phyloP scores from a whole-genome alignment of 2,888 invertebrate species.

The Patella caerulea region DNA sequence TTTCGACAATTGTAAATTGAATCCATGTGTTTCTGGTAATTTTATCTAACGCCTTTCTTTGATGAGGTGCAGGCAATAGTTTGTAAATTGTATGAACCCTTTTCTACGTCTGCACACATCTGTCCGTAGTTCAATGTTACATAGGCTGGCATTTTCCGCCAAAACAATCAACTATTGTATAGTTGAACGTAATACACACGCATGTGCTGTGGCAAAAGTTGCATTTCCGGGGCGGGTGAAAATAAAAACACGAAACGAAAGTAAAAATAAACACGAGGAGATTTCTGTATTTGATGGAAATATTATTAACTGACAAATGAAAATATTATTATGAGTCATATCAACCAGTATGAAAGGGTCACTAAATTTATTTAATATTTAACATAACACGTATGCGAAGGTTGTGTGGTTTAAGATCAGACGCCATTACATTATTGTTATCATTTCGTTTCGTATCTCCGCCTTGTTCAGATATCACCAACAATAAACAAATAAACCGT shows the following conservation, averaged over 20 bases:
- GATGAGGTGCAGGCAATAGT: conserved; percentile 11
- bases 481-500: too few species aligned
- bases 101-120: background rate
- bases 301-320: conserved; percentile 4
- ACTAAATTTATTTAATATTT: background rate
- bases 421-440: too few species aligned
- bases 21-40: background rate
- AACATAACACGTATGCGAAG: background rate
- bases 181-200: background rate
- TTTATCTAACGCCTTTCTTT: conserved; percentile 1
- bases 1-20: background rate
- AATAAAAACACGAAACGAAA: conserved; percentile 7
- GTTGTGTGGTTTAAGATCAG: too few species aligned
- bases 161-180: background rate
- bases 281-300: background rate
- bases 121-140: background rate
- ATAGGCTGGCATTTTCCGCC: background rate
- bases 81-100: conserved; percentile 6
- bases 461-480: too few species aligned
- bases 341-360: background rate
- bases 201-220: conserved; percentile 7
- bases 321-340: conserved; percentile 6
- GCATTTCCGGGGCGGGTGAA: conserved; percentile 11
- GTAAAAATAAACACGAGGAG: conserved; percentile 10
- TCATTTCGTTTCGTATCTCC: too few species aligned